These are phyloP conservation scores for Bombus waltoni DNA, from an alignment of 1,140 invertebrate species.

Conservation along the genomic window DNA sequence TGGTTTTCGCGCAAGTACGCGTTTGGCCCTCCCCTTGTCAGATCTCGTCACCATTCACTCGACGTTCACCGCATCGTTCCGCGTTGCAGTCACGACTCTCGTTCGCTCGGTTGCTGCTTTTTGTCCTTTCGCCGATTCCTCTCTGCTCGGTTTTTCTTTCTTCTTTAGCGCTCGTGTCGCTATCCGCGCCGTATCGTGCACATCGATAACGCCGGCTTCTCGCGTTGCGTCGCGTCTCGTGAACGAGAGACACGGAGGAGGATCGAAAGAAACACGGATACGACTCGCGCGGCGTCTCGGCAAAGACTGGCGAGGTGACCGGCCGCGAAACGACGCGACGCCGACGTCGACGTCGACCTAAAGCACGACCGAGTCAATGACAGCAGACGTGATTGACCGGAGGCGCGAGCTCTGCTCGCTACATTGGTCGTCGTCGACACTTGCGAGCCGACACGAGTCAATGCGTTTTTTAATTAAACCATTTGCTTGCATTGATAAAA, in stretches of 20 bases:
- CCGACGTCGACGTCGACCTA: conserved; percentile 7
- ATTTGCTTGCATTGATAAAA: not conserved
- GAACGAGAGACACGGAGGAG: no score
- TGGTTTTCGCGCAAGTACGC: conserved; percentile 45
- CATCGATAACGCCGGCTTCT: not conserved
- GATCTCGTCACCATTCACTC: conserved; percentile 19
- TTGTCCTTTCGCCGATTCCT: not conserved
- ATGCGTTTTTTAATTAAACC: conserved; percentile 20
- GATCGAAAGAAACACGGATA: not conserved
- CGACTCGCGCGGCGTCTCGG: conserved; percentile 14
- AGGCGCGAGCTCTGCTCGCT: not conserved
- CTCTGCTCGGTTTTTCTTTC: no score
- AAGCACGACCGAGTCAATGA: conserved; percentile 12
- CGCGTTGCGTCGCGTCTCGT: not conserved
- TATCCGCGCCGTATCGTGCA: not conserved
- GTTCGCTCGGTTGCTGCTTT: not conserved
- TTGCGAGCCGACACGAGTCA: not conserved
- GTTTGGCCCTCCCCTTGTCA: not conserved
- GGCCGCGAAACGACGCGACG: conserved; percentile 25
- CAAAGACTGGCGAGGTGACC: conserved; percentile 52
- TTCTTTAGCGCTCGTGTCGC: not conserved
- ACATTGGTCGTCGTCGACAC: no score
- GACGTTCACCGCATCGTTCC: conserved; percentile 30
- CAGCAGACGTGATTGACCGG: conserved; percentile 43
- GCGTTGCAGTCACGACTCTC: not conserved